Evolutionary conservation across 1,140 invertebrate species (phyloP), one percentile per base, ranked within the genome.

Genomic region (Ceratitis capitata): DNA sequence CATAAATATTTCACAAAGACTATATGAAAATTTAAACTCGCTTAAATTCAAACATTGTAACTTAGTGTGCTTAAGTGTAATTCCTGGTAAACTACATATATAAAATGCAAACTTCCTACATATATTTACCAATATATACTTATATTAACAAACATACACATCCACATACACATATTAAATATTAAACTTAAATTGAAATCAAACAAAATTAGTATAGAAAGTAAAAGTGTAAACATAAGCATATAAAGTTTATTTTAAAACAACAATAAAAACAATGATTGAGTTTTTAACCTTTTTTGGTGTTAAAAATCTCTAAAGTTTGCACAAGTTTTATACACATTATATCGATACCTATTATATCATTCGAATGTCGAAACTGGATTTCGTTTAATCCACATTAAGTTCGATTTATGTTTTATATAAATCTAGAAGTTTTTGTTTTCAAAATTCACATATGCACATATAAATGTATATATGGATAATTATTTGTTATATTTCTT

Each of bases 11-110:
- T 87, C 56, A 53, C 42, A 85, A 89, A 88, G 85, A 87, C 87
- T 85, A 90, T 90, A 89, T 88, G 87, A 86, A 87, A 85, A 88
- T 87, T 86, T 35, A 90, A 82, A 82, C n/a, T 82, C n/a, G 47
- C 47, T 47, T 47, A 82, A 82, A 69, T 51, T 51, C 23, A 39
- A 56, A 84, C 29, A 39, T 58, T 90, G 88, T 89, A 90, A 88
- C 86, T 86, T 88, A 88, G 87, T 86, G 83, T 88, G 86, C 88
- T 86, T 88, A 87, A 87, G 87, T 87, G 87, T 87, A 89, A 89
- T 85, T 85, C 86, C 87, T 86, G 53, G 69, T 78, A 78, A 78
- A 39, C 69, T 78, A 78, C 23, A 82, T 19, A 69, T 29, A n/a
- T 82, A 82, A 82, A 82, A 51, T 45, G 42, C 45, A 32, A 83